Base-by-base conservation (phyloP, 2,797 vertebrate species). In the Myotis findleyi region DNA sequence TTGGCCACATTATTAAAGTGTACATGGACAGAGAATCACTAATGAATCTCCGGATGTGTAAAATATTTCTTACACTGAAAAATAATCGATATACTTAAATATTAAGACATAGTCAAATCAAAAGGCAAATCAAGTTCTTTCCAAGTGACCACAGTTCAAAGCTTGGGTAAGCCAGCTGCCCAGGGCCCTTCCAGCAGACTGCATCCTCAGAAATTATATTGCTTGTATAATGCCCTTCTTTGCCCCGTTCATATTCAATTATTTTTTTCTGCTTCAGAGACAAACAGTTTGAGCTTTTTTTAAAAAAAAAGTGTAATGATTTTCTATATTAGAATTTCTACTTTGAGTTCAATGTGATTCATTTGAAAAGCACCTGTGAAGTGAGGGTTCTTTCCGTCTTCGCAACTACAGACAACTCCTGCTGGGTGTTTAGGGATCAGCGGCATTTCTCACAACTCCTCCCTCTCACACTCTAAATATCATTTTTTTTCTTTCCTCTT, bases 31-130 rank as follows among this genome's bases (percentile, higher is more conserved):
- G 76, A 41, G 38, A 90, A 85, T 89, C 36, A 75, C 27, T 94
- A 66, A 79, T 12, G 38, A 85, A 41, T 86, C 7, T 11, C n/a
- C 59, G 69, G 21, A 38, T 16, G 44, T 57, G 64, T 20, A 62
- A 76, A 53, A 53, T 30, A n/a, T 64, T 57, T 83, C 53, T 77
- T 64, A 85, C 84, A 47, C 38, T 38, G 33, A 62, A 87, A 89
- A 68, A 62, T 47, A 69, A 82, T n/a, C 53, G 41, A 87, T 30
- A 16, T 69, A 53, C 57, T 91, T 66, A 94, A 91, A 66, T 76
- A 72, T 38, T n/a, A 75, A 68, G 44, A 25, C 10, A 89, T 4
- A 27, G 27, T 41, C 27, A 44, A 72, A 44, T 30, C 5, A 55
- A 87, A 89, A 89, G 71, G 8, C 33, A 86, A 83, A 91, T 88